Conservation (phyloP, 1,140 invertebrate species). For the Brachionus paranguensis region DNA sequence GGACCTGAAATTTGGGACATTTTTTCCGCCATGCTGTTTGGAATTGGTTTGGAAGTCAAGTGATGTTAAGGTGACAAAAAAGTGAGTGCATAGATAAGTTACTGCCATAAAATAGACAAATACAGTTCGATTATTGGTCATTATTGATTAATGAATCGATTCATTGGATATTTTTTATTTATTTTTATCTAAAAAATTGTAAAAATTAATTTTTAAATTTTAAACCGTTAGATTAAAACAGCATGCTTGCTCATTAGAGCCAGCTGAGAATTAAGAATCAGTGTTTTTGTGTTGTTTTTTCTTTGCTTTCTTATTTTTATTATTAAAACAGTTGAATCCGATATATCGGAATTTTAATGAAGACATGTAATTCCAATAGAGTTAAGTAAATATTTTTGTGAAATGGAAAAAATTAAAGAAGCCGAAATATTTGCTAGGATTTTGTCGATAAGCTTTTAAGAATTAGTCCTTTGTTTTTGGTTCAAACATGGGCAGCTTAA, state of each 20-base stretch:
- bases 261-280: neutral
- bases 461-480: neutral
- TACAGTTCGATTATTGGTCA: neutral
- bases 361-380: slow-evolving; percentile 1
- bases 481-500: neutral
- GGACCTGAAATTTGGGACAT: neutral
- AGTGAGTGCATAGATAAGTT: neutral
- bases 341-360: slow-evolving; percentile 4
- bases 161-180: neutral
- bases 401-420: neutral
- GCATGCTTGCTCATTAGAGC: slow-evolving; percentile 8
- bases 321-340: neutral
- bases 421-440: slow-evolving; percentile 13
- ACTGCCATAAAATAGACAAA: neutral
- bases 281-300: neutral
- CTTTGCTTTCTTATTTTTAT: neutral
- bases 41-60: neutral
- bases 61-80: neutral
- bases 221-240: neutral
- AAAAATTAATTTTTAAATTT: neutral
- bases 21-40: neutral
- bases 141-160: neutral
- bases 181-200: neutral
- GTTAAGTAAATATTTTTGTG: neutral
- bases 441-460: neutral